Conservation (phyloP, 1,140 invertebrate genomes). For the Paramacrobiotus metropolitanus region DNA sequence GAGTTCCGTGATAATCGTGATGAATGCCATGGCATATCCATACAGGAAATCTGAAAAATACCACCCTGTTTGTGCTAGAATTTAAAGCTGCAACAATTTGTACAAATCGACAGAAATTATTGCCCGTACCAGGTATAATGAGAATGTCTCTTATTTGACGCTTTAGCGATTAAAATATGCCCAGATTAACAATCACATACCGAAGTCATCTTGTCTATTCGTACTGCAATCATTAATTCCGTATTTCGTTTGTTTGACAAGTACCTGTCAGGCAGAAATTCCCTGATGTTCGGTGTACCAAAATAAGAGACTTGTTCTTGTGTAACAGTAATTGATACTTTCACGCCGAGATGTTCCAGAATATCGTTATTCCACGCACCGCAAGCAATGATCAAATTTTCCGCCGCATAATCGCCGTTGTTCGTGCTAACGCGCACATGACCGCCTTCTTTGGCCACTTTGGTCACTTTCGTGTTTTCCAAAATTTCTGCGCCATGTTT, state of each 20-base stretch:
- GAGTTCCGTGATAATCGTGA: conserved; percentile 18
- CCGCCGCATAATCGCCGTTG: conserved; percentile 16
- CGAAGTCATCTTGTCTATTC: no score
- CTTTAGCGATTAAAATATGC: no score
- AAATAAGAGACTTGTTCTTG: conserved; percentile 22
- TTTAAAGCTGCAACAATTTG: no score
- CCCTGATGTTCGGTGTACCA: conserved; percentile 18
- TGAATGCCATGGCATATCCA: conserved; percentile 16
- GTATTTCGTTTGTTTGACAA: no score
- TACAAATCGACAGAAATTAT: no score
- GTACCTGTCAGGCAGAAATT: conserved; percentile 20
- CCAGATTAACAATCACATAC: no score
- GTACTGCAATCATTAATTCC: no score
- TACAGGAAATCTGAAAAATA: conserved; percentile 18
- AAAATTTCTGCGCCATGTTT: conserved; percentile 17
- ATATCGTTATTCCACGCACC: conserved; percentile 21
- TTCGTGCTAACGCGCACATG: conserved; percentile 16
- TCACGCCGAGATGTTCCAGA: conserved; percentile 18
- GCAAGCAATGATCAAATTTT: conserved; percentile 17
- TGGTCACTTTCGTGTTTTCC: conserved; percentile 17
- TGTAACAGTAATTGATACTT: conserved; percentile 19
- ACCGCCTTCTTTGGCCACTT: conserved; percentile 9
- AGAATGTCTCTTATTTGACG: no score
- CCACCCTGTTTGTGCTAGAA: no score
- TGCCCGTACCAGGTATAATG: no score